Base-by-base conservation (phyloP, 2,888 invertebrate species). In the Drosophila colorata region DNA sequence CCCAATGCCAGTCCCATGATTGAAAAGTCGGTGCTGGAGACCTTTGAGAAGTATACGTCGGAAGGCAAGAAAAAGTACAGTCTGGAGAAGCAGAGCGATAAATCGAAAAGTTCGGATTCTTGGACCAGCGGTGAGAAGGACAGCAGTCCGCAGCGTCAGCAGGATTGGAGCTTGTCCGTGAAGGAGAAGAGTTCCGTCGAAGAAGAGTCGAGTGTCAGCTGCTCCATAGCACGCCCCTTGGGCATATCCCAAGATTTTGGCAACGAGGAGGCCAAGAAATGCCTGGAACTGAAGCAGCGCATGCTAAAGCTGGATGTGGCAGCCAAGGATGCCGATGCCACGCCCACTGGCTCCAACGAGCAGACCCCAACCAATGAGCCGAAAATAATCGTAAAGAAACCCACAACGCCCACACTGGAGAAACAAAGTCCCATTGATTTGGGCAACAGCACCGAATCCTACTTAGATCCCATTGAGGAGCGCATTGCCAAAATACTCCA, bases 81-180 rank as follows among this genome's bases (percentile, higher is more conserved):
- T 23, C 94, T 95, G 1, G 96, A 96, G 89, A 91, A 90, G 53
- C 90, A 92, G 48, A 90, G 90, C 46, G 91, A 91, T 47, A 95
- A 96, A 66, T 96, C 96, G 1, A 93, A 95, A 76, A 96, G 96
- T 82, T 96, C 96, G 2, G 96, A 96, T 86, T 96, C 96, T 0
- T 96, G 96, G 95, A 96, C 96, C 0, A 95, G 95, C 82, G 95
- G 95, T n/a, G 95, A 95, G 89, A 95, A 95, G 90, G 95, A 95
- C 88, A 92, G 93, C 0, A 95, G 95, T 83, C 95, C 95, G 9
- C 93, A 89, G 53, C 93, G 93, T 47, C 93, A 93, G 1, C 79
- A 79, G 40, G 94, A 94, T 53, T 93, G 93, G 68, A 93, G 93
- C 69, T 91, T 93, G 16, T 91, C 52, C 68, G 93, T 84, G 57